Percentiles rank a stretch among this genome's conserved stretches.
These are phyloP conservation scores for Danio rerio DNA, from an alignment of 2,113 vertebrate species.

Conservation along the genomic window DNA sequence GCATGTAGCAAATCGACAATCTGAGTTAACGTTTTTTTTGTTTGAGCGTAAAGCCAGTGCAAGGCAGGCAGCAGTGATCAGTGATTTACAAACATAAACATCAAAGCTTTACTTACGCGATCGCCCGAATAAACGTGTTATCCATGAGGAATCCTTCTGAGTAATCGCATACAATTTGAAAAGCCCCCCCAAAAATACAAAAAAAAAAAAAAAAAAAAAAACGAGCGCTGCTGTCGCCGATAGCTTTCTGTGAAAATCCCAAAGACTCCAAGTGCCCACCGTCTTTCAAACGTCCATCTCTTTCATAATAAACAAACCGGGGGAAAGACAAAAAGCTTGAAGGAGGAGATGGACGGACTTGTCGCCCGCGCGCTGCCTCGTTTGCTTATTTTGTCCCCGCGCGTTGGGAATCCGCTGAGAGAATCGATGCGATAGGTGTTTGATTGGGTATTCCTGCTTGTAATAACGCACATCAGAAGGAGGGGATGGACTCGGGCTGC, in stretches of 20 bases:
- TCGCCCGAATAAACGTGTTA: constrained; percentile 63
- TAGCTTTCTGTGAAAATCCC: constrained; percentile 68
- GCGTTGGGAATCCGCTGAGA: constrained; percentile 77
- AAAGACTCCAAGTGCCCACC: constrained; percentile 54
- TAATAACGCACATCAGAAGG: constrained; percentile 81
- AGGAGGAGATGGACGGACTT: constrained; percentile 69
- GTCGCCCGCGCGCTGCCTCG: constrained; percentile 70
- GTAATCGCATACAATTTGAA: constrained; percentile 63
- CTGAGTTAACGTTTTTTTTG: background rate
- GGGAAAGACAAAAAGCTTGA: constrained; percentile 40
- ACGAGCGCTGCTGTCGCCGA: constrained; percentile 54
- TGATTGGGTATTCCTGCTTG: constrained; percentile 93
- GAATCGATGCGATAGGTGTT: constrained; percentile 92
- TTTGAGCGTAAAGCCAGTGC: constrained; percentile 2
- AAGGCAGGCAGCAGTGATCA: constrained; percentile 1
- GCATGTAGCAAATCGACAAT: background rate
- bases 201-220: constrained; percentile 36
- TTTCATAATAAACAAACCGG: constrained; percentile 37
- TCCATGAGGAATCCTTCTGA: constrained; percentile 67
- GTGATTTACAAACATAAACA: constrained; percentile 28
- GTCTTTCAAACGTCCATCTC: constrained; percentile 56
- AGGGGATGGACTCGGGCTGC: constrained; percentile 74
- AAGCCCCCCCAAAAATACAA: constrained; percentile 35
- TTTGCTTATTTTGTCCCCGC: constrained; percentile 75
- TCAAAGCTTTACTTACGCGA: constrained; percentile 71